A percentile compares a stretch with the other conserved stretches of the same genome.
These are phyloP conservation scores for Lochmaea capreae DNA, from an alignment of 2,888 invertebrate genomes.

Conservation along the genomic window DNA sequence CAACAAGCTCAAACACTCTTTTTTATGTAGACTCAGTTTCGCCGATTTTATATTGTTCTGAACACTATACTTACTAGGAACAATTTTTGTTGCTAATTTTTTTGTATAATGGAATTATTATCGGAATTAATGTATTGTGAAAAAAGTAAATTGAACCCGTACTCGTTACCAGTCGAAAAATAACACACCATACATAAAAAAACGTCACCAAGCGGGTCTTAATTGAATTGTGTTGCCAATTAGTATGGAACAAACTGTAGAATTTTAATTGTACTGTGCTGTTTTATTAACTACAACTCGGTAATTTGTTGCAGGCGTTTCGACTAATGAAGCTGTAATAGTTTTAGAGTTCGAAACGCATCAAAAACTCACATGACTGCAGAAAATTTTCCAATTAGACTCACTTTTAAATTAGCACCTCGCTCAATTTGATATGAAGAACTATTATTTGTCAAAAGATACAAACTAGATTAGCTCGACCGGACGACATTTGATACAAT, in stretches of 20 bases:
- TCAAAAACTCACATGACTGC: conserved; percentile 39
- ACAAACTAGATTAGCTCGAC: not conserved
- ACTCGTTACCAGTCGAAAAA: not conserved
- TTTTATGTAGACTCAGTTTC: too few relatives aligned
- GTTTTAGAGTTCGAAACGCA: conserved; percentile 37
- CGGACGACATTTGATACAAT: conserved; percentile 26
- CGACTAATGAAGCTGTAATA: conserved; percentile 45
- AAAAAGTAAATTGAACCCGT: not conserved
- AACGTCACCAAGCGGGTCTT: conserved; percentile 20
- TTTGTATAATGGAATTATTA: too few relatives aligned
- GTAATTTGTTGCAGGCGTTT: conserved; percentile 37
- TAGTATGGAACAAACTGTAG: conserved; percentile 37
- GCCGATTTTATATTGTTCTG: too few relatives aligned
- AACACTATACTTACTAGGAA: too few relatives aligned
- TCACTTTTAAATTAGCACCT: conserved; percentile 39
- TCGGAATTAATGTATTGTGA: too few relatives aligned
- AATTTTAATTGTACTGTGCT: conserved; percentile 41
- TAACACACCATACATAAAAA: not conserved
- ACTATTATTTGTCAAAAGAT: conserved; percentile 7
- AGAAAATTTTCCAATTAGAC: conserved; percentile 42
- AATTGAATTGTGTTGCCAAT: conserved; percentile 40
- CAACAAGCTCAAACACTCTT: too few relatives aligned
- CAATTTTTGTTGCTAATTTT: too few relatives aligned
- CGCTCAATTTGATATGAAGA: conserved; percentile 39
- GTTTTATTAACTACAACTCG: conserved; percentile 42